phyloP scores from a whole-genome alignment of 2,113 vertebrate species.

The Micronycteris hirsuta region DNA sequence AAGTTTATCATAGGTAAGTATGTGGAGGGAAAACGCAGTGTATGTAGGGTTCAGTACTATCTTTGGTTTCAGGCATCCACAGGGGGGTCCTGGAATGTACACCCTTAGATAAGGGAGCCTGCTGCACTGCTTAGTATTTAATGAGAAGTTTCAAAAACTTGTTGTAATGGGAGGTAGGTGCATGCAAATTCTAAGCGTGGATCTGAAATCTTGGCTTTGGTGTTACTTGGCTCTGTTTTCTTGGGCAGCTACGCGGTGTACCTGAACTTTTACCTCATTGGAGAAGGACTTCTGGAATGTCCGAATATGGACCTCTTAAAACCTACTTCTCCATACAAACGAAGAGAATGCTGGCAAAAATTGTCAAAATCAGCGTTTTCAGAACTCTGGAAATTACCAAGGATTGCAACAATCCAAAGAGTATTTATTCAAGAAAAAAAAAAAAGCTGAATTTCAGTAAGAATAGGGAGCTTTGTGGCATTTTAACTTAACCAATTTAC shows the following conservation, averaged over 20 bases:
- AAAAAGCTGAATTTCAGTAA: background rate
- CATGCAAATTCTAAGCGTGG: background rate
- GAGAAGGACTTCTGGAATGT: background rate
- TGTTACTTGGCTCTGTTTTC: background rate
- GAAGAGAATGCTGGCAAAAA: background rate
- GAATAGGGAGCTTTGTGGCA: background rate
- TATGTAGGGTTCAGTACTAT: background rate
- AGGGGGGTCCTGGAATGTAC: background rate
- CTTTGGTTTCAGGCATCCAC: background rate
- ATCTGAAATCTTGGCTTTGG: background rate
- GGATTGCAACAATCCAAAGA: background rate
- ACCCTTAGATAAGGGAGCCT: background rate
- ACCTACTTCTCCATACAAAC: background rate
- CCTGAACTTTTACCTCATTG: background rate
- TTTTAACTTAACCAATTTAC: background rate
- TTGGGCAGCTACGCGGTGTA: background rate
- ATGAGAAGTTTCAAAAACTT: background rate
- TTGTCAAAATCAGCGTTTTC: background rate
- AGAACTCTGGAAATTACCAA: conserved; percentile 21
- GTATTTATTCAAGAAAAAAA: background rate
- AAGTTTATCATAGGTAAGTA: background rate
- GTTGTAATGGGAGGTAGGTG: background rate
- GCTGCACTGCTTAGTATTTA: background rate
- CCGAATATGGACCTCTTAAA: background rate
- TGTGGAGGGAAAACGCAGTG: background rate